Evolutionary conservation across 1,140 invertebrate species (phyloP), one percentile per base, ranked within the genome.

Genomic region (Lepidurus packardi): DNA sequence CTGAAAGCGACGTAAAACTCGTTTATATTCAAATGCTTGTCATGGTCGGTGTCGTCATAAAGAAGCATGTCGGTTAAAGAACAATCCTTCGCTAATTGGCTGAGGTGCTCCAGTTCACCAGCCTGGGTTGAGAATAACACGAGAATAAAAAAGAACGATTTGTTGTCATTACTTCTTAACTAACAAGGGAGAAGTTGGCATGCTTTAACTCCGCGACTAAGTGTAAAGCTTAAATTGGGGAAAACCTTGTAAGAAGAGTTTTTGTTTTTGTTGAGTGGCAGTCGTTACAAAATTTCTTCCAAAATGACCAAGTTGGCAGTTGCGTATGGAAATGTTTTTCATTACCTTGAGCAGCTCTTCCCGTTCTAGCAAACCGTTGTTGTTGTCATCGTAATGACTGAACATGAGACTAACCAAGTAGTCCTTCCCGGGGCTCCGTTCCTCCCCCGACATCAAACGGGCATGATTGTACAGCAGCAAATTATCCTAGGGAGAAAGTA

Each of bases 1-100:
- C 91, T 91, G 85, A 93, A 93, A 65, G 92, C 91, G 79, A 89
- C 86, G 84, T 92, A 91, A 83, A 94, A 93, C 83, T 93, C 91
- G 82, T 91, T 90, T 74, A 92, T 88, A 79, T 88, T 90, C 45
- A 93, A 85, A 78, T 87, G 87, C 4, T 88, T 88, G 82, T 93
- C 91, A 79, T 88, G 86, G 81, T 92, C 89, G 1, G 86, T 84
- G 82, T 93, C 91, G 81, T 93, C 92, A 85, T 89, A 92, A 47
- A 85, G 86, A 16, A 93, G 87, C 86, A 94, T 89, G 83, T 93
- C 90, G 2, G 87, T 85, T 25, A 93, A 84, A 11, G 86, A 87
- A 83, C 92, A 94, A n/a, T 89, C 88, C 41, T 86, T 86, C 78
- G 90, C 90, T 79, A 92, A 82, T 78, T 89, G 87, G 53, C 88